Conservation (phyloP, 1,140 invertebrate genomes). For the Samia ricini region DNA sequence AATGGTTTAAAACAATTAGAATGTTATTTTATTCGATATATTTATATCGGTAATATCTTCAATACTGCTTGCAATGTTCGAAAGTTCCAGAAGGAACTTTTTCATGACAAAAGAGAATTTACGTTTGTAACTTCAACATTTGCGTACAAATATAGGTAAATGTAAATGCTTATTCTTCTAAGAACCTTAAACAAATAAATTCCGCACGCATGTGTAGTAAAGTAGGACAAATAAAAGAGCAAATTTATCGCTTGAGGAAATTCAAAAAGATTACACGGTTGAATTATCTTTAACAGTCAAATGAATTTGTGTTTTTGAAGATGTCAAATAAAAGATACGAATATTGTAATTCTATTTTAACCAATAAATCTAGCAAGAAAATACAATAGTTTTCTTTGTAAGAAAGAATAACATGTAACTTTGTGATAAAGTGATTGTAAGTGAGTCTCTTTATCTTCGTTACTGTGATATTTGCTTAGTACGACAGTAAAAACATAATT, state of each 20-base stretch:
- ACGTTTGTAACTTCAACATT: slow-evolving; percentile 7
- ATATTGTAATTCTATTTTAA: neutral
- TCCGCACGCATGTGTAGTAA: slow-evolving; percentile 1
- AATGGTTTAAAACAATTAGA: too few species aligned
- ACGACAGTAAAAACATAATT: neutral
- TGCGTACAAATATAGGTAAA: slow-evolving; percentile 17
- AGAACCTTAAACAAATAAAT: slow-evolving; percentile 19
- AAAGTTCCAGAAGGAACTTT: neutral
- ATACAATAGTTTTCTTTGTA: too few species aligned
- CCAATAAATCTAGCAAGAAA: neutral
- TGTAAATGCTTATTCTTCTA: slow-evolving; percentile 14
- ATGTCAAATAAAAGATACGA: neutral
- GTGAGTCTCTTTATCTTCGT: neutral
- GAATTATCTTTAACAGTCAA: slow-evolving; percentile 4
- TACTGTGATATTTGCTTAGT: too few species aligned
- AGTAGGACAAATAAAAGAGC: slow-evolving; percentile 7
- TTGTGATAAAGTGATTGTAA: neutral
- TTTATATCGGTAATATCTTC: too few species aligned
- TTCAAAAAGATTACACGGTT: neutral
- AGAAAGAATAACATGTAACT: neutral
- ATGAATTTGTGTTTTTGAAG: neutral
- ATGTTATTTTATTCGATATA: too few species aligned
- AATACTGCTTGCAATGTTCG: neutral
- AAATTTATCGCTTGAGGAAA: slow-evolving; percentile 8
- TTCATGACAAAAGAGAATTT: neutral